Evolutionary conservation across 1,140 invertebrate species (phyloP).

Genomic region (Latrodectus geometricus): DNA sequence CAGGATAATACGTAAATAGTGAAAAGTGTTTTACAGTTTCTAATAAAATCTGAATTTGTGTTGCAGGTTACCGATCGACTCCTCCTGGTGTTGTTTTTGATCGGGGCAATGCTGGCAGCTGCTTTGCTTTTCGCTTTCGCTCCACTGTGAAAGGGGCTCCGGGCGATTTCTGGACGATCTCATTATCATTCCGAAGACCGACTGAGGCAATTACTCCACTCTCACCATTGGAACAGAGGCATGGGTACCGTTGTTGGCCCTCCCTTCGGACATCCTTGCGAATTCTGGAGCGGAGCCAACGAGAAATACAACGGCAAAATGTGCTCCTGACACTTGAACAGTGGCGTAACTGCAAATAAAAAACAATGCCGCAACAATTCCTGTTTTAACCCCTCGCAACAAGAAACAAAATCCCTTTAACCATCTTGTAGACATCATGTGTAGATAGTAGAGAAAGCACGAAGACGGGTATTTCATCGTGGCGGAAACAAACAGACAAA

Average conservation of each 20-base stretch:
- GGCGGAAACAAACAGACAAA: not conserved
- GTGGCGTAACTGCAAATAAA: constrained; percentile 4
- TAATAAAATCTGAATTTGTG: too few species aligned
- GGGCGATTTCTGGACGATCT: too few species aligned
- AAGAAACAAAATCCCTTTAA: too few species aligned
- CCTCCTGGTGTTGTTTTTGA: constrained; percentile 38
- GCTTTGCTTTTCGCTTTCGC: constrained; percentile 41
- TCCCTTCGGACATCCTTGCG: not conserved
- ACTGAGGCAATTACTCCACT: not conserved
- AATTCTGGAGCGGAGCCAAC: not conserved
- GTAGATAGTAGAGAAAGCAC: constrained; percentile 20
- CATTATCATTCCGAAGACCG: not conserved
- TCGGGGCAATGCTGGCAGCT: constrained; percentile 28
- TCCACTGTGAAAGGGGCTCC: constrained; percentile 21
- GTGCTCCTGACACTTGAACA: not conserved
- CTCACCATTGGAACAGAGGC: not conserved
- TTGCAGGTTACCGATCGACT: constrained; percentile 39
- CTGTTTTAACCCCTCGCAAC: not conserved
- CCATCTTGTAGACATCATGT: not conserved
- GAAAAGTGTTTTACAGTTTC: too few species aligned
- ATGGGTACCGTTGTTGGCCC: not conserved
- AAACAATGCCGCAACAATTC: not conserved
- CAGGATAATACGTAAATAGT: too few species aligned
- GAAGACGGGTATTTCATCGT: constrained; percentile 43
- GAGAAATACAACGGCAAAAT: not conserved